Evolutionary conservation across 2,797 vertebrate genomes (phyloP).

Genomic region (Pampus argenteus): DNA sequence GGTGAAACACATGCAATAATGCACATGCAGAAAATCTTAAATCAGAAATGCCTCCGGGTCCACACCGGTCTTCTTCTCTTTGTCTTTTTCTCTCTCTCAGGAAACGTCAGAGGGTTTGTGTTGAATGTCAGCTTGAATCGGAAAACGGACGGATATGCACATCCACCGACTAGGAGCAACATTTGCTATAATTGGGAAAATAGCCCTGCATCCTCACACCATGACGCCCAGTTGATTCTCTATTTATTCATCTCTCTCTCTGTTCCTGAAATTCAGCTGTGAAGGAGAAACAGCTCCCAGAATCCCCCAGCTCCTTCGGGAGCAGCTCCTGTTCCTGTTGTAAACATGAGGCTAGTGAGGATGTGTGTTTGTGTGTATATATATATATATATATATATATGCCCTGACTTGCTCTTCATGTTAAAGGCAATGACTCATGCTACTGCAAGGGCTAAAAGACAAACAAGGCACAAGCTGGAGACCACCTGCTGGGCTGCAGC

Average conservation of each 20-base stretch:
- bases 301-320: constrained; percentile 54
- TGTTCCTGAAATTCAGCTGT: constrained; percentile 52
- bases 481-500: constrained; percentile 69
- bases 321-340: constrained; percentile 42
- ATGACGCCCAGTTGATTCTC: constrained; percentile 65
- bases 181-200: constrained; percentile 69
- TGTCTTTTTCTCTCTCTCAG: too few relatives aligned
- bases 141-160: constrained; percentile 41
- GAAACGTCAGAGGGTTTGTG: constrained; percentile 34
- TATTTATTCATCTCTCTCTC: constrained; percentile 59
- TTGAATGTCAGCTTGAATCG: constrained; percentile 45
- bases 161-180: constrained; percentile 39
- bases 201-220: constrained; percentile 58
- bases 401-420: constrained; percentile 42
- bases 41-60: too few relatives aligned
- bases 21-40: too few relatives aligned
- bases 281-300: constrained; percentile 37
- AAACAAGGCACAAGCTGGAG: constrained; percentile 51
- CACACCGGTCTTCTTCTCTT: too few relatives aligned
- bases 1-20: too few relatives aligned
- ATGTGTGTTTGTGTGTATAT: constrained; percentile 23
- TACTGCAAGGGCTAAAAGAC: constrained; percentile 52
- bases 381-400: constrained; percentile 1
- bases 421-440: constrained; percentile 68
- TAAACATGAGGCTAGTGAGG: constrained; percentile 19